Evolutionary conservation across 2,888 invertebrate species (phyloP), one percentile per base, ranked within the genome.

Genomic region (Troides aeacus): DNA sequence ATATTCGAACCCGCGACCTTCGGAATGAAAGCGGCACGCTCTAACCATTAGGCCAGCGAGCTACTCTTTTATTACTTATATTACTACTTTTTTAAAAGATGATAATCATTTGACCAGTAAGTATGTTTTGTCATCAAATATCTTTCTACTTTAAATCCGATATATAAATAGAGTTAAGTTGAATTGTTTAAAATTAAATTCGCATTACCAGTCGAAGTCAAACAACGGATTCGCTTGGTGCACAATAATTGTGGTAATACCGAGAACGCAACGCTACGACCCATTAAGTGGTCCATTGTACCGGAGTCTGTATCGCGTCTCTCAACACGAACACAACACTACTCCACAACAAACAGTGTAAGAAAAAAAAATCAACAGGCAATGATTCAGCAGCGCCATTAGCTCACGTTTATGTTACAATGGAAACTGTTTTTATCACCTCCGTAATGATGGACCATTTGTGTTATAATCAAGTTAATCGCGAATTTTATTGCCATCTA

Each of bases 351-450:
- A 59, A 63, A 64, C 59, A 59, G 50, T 36, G n/a, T 63, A 58
- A 50, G 8, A n/a, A 53, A 59, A 21, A 53, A 61, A 63, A 63
- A 68, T 39, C 23, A 36, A 64, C 63, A 18, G 24, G 58, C 62
- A 42, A 59, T 59, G 63, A 63, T 68, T 64, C 63, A 68, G 30
- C n/a, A 30, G 24, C 17, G 46, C 59, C 36, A 53, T 68, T 64
- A 68, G 23, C 53, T 39, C 59, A 53, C 68, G 24, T 60, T 68
- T 53, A 59, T 24, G 30, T 46, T 62, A 67, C 62, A 67, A 67
- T 62, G 58, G 63, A 59, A 53, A 39, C 68, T 24, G 63, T 64
- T 68, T 63, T 68, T 59, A 60, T 59, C 67, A 62, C 62, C 46
- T 62, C 53, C 15, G 39, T 67, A 67, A 62, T 56, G 24, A 67